Evolutionary conservation across 1,140 invertebrate genomes (phyloP), one percentile per base, ranked within the genome.

Genomic region (Rhopalosiphum padi): DNA sequence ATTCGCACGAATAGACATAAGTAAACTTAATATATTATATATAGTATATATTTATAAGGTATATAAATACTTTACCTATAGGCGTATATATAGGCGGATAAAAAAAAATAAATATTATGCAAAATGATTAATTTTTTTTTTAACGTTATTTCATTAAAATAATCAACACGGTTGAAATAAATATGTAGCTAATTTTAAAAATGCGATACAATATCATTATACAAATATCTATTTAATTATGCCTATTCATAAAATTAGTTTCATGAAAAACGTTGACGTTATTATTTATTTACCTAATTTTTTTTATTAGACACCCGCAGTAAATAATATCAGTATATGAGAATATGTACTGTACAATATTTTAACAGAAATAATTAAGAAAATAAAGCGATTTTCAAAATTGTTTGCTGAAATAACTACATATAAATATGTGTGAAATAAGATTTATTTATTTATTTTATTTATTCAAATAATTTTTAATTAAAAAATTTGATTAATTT

Each of bases 1-100:
- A 89, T 88, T 89, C 48, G n/a, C 87, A 53, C 87, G 87, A 89
- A 8, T 89, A 35, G 9, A 53, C 48, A 53, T 51, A 89, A 77
- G n/a, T 77, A 77, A n/a, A n/a, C 30, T 30, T n/a, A 68, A n/a
- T 68, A 68, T 77, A 60, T 25, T 60, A n/a, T n/a, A 68, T 37
- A 46, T 11, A 46, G 25, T 85, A 43, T 83, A 83, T 83, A 25
- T 41, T 25, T 41, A 41, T 41, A 41, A 41, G 41, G 21, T 86
- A 86, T 15, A 48, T n/a, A 35, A 35, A 85, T 35, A 35, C 37
- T 77, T 15, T 9, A 25, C 11, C 35, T 83, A 83, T 18, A 77
- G n/a, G 5, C 35, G 2, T n/a, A 83, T 83, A 83, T 1, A 85
- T n/a, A n/a, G n/a, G n/a, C n/a, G n/a, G 25, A 85, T 85, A 85